Evolutionary conservation across 2,113 vertebrate species (phyloP).

Genomic region (Oncorhynchus kisutch): DNA sequence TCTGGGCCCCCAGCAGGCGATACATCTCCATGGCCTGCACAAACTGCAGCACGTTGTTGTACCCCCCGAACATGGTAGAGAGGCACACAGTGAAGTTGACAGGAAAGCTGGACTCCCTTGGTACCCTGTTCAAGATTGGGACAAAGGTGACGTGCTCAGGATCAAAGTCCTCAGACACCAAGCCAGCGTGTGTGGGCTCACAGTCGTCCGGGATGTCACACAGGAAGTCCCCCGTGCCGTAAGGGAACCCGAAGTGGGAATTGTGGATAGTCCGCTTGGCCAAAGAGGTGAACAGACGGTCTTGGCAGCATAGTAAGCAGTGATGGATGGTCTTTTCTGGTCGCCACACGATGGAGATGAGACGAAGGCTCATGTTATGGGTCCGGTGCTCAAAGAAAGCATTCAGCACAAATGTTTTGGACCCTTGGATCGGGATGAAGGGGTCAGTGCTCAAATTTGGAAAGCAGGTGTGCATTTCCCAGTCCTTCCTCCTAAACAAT

Average conservation of each 20-base stretch:
- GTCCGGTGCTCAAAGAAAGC: no score
- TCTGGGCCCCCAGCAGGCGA: conserved; percentile 67
- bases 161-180: neutral
- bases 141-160: conserved; percentile 41
- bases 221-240: conserved; percentile 46
- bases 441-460: no score
- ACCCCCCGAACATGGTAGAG: conserved; percentile 74
- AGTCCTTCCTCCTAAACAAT: no score
- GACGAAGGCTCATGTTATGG: no score
- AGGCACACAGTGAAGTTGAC: conserved; percentile 74
- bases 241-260: conserved; percentile 71
- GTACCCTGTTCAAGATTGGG: conserved; percentile 65
- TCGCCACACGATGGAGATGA: no score
- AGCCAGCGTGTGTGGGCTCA: no score
- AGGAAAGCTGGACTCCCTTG: conserved; percentile 25
- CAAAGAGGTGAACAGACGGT: no score
- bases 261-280: conserved; percentile 27
- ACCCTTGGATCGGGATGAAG: no score
- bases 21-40: conserved; percentile 76
- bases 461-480: no score
- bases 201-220: conserved; percentile 20
- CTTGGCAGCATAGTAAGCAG: no score
- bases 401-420: no score
- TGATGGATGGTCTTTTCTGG: no score
- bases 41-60: conserved; percentile 70